A percentile compares a stretch with the other conserved stretches of the same genome.
Evolutionary conservation across 2,888 invertebrate species (phyloP).

Genomic region (Dryococelus australis): DNA sequence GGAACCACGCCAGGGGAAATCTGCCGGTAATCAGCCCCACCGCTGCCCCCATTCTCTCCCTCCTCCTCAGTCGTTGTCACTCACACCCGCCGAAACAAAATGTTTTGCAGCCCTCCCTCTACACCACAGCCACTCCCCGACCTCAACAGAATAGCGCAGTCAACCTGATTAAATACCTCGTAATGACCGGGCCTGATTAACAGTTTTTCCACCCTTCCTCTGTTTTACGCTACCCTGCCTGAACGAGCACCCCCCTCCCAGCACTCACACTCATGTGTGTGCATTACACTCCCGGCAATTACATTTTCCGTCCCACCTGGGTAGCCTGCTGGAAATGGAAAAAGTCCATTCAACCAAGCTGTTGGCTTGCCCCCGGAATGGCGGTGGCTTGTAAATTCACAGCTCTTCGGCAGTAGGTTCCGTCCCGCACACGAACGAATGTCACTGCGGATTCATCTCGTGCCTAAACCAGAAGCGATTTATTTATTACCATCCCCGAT

Average conservation of each 20-base stretch:
- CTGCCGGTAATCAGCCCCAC: not conserved
- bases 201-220: not conserved
- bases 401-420: no score
- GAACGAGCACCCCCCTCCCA: not conserved
- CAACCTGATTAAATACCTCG: slow-evolving; percentile 1
- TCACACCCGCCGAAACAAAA: not conserved
- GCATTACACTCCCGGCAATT: not conserved
- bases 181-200: not conserved
- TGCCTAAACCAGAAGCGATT: no score
- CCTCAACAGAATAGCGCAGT: not conserved
- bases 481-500: no score
- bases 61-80: not conserved
- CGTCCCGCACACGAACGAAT: no score
- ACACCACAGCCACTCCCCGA: not conserved
- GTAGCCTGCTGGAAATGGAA: not conserved
- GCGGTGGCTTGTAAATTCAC: no score
- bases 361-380: not conserved
- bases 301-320: not conserved
- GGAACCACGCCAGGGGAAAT: not conserved
- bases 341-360: not conserved
- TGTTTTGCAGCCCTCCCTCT: not conserved
- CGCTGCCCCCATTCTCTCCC: not conserved
- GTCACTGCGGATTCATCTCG: no score
- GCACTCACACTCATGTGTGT: not conserved
- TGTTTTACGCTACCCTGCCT: not conserved